phyloP scores from a whole-genome alignment of 2,113 vertebrate species.

The Triplophysa rosa region DNA sequence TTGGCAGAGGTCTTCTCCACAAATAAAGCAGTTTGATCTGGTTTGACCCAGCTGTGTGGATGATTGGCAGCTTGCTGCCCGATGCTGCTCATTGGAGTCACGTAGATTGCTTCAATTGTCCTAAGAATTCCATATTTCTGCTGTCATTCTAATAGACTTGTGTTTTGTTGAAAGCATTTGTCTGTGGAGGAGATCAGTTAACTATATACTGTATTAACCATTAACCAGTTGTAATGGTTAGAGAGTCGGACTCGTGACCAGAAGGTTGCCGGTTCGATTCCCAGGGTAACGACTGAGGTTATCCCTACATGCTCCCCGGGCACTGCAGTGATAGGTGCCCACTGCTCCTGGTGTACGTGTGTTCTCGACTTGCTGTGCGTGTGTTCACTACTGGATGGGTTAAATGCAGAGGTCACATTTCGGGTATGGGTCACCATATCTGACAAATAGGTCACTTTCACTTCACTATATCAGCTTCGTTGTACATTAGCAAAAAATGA shows the following conservation, averaged over 20 bases:
- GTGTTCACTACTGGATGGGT: too few species aligned
- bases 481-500: background rate
- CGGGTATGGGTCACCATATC: too few species aligned
- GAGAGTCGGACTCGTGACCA: too few species aligned
- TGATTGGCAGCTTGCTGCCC: conserved; percentile 30
- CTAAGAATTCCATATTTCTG: background rate
- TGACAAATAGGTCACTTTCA: too few species aligned
- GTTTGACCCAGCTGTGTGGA: conserved; percentile 33
- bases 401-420: too few species aligned
- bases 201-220: background rate
- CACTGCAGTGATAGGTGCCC: too few species aligned
- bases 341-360: too few species aligned
- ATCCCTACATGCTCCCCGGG: too few species aligned
- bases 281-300: too few species aligned
- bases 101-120: conserved; percentile 8
- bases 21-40: conserved; percentile 43
- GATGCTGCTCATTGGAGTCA: conserved; percentile 15
- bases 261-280: too few species aligned
- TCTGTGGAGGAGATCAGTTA: background rate
- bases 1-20: conserved; percentile 39
- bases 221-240: too few species aligned
- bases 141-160: background rate
- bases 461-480: background rate
- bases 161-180: background rate
- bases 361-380: too few species aligned